These are phyloP conservation scores for Phoenoteleia sp. DNA, from an alignment of 2,888 invertebrate species.

Conservation along the genomic window DNA sequence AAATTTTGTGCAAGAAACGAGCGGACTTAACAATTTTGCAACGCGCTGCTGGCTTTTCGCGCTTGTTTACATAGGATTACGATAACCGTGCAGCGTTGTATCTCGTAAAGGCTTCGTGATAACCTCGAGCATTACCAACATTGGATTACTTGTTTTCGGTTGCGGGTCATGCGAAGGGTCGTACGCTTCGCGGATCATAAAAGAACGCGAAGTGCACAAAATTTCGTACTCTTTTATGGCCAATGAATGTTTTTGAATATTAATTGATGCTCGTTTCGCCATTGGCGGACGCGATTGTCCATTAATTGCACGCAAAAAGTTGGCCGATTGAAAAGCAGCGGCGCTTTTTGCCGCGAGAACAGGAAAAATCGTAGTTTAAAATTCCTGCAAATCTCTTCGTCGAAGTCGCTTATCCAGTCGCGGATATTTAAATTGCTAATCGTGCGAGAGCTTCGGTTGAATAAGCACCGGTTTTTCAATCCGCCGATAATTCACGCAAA, in stretches of 20 bases:
- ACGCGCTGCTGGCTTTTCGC: constrained; percentile 61
- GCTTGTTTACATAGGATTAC: constrained; percentile 57
- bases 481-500: constrained; percentile 60
- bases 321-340: background rate
- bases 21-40: constrained; percentile 60
- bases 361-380: constrained; percentile 53
- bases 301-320: background rate
- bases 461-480: constrained; percentile 59
- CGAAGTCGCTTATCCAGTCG: constrained; percentile 54
- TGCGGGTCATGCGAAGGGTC: constrained; percentile 52
- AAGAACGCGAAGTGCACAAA: background rate
- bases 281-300: background rate
- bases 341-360: constrained; percentile 9
- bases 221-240: too few species aligned
- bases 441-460: constrained; percentile 46
- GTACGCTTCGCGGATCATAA: constrained; percentile 1
- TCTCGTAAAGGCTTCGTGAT: constrained; percentile 47
- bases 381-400: constrained; percentile 36
- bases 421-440: constrained; percentile 68
- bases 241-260: too few species aligned
- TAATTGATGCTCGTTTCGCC: background rate
- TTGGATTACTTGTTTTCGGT: constrained; percentile 42
- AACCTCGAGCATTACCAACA: constrained; percentile 42
- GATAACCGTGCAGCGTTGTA: constrained; percentile 14
- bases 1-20: constrained; percentile 36